phyloP scores from a whole-genome alignment of 37 sponge, comb jelly and placozoan species.

The Hormiphora californensis region DNA sequence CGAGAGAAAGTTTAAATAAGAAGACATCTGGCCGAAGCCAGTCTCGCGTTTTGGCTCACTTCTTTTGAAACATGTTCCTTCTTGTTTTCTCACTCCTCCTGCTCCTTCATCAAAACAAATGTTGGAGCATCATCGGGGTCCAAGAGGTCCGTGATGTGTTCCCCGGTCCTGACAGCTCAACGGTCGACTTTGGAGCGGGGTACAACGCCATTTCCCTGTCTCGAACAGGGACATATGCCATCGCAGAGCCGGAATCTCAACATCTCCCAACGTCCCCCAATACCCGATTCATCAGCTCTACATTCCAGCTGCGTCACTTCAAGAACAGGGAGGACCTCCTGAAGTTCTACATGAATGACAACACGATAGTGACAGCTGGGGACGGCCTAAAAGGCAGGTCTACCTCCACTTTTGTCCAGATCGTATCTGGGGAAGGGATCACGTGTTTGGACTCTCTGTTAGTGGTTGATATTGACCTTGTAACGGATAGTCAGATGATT shows the following conservation, averaged over 20 bases:
- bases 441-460: not conserved
- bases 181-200: not conserved
- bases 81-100: too few species aligned
- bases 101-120: too few species aligned
- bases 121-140: not conserved
- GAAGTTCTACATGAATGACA: not conserved
- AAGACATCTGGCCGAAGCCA: too few species aligned
- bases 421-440: not conserved
- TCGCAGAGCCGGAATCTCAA: not conserved
- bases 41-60: too few species aligned
- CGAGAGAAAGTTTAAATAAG: too few species aligned
- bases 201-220: slow-evolving; percentile 19
- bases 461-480: not conserved
- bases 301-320: not conserved
- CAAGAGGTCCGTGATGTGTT: not conserved
- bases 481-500: not conserved
- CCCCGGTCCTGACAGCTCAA: not conserved
- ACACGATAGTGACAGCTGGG: not conserved
- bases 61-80: too few species aligned
- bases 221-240: not conserved
- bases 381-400: not conserved
- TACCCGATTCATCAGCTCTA: not conserved
- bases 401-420: not conserved
- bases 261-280: not conserved
- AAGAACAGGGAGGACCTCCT: not conserved